Evolutionary conservation across 2,113 vertebrate genomes (phyloP).

Genomic region (Tricholaema leucomelas): DNA sequence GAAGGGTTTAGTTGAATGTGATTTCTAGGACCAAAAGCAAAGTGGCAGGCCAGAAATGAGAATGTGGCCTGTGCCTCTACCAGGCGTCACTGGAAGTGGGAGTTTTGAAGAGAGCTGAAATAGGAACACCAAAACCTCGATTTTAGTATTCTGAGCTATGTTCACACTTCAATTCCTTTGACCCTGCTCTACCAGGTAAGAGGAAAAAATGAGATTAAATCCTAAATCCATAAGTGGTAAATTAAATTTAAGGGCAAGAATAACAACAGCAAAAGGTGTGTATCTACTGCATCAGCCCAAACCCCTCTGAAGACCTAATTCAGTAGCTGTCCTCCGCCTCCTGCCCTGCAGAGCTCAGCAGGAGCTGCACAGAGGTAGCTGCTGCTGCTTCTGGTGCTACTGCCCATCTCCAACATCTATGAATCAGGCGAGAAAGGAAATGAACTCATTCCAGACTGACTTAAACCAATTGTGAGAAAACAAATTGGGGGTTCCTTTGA

Average conservation of each 20-base stretch:
- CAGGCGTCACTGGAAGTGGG: not conserved
- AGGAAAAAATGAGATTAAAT: not conserved
- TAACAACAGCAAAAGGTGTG: not conserved
- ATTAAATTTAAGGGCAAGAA: not conserved
- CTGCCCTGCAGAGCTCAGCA: not conserved
- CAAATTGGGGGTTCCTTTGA: slow-evolving; percentile 19
- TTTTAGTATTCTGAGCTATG: not conserved
- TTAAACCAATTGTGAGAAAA: slow-evolving; percentile 49
- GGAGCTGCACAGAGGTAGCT: not conserved
- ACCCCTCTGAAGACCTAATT: not conserved
- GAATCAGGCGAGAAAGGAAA: slow-evolving; percentile 28
- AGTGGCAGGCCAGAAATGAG: slow-evolving; percentile 1
- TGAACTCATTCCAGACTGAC: slow-evolving; percentile 15
- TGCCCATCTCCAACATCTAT: not conserved
- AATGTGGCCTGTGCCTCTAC: not conserved
- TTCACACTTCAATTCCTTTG: not conserved
- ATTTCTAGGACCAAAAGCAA: slow-evolving; percentile 49
- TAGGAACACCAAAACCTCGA: not conserved
- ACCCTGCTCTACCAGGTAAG: not conserved
- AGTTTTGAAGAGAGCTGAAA: not conserved
- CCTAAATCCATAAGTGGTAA: not conserved
- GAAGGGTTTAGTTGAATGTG: slow-evolving; percentile 24
- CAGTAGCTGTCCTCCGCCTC: not conserved
- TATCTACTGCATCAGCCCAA: not conserved
- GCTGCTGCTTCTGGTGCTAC: not conserved